phyloP scores from a whole-genome alignment of 2,888 invertebrate genomes.

The Lepetodrilus schrolli region DNA sequence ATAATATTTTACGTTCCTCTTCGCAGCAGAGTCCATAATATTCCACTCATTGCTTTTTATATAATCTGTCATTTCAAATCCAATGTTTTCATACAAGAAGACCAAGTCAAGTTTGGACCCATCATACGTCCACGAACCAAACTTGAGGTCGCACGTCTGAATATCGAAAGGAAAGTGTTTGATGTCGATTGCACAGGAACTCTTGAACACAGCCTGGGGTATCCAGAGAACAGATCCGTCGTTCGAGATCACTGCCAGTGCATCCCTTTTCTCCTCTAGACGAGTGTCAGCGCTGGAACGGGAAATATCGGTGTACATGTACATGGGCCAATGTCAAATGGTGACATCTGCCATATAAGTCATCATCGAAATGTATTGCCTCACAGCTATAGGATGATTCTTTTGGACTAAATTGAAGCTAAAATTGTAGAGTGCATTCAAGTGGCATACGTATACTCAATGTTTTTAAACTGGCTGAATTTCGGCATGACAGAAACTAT shows the following conservation, averaged over 20 bases:
- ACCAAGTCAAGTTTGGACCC: slow-evolving; percentile 69
- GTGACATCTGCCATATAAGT: too few relatives aligned
- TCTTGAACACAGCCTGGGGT: slow-evolving; percentile 74
- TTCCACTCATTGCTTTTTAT: slow-evolving; percentile 75
- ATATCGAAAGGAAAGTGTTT: slow-evolving; percentile 75
- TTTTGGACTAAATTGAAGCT: too few relatives aligned
- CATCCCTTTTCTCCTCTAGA: slow-evolving; percentile 74
- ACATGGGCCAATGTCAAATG: too few relatives aligned
- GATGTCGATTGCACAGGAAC: slow-evolving; percentile 74
- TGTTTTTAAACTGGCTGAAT: too few relatives aligned
- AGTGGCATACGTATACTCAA: too few relatives aligned
- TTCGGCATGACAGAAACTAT: too few relatives aligned
- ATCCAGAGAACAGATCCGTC: slow-evolving; percentile 70
- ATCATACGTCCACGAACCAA: slow-evolving; percentile 75
- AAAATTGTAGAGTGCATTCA: too few relatives aligned
- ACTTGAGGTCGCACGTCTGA: slow-evolving; percentile 74
- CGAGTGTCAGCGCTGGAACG: slow-evolving; percentile 73
- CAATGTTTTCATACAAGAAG: slow-evolving; percentile 47
- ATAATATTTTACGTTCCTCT: slow-evolving; percentile 68
- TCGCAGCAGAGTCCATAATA: slow-evolving; percentile 67
- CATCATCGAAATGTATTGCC: too few relatives aligned
- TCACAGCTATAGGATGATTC: too few relatives aligned
- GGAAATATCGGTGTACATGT: too few relatives aligned
- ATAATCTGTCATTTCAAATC: slow-evolving; percentile 71
- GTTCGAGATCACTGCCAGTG: slow-evolving; percentile 70